A percentile compares a stretch with the other conserved stretches of the same genome.
Conservation (phyloP, 1,140 invertebrate species). For the Ips nitidus region DNA sequence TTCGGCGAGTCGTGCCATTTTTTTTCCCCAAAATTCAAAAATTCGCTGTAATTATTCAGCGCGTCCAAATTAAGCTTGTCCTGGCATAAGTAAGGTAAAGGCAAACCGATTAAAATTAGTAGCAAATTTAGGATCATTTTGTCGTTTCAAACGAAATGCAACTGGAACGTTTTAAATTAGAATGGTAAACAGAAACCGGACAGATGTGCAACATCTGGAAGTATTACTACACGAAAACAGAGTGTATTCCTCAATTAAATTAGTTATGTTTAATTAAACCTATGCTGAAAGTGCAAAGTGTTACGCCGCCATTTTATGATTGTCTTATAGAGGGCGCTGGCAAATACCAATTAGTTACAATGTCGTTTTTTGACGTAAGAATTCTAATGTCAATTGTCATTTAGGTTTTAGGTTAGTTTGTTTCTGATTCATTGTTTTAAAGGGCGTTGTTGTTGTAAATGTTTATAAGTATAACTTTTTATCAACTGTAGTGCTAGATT, state of each 20-base stretch:
- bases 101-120: constrained; percentile 6
- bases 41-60: constrained; percentile 46
- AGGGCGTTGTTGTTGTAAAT: too few relatives aligned
- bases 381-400: too few relatives aligned
- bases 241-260: neutral
- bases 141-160: constrained; percentile 23
- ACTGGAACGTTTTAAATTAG: constrained; percentile 14
- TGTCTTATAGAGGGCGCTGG: too few relatives aligned
- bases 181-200: constrained; percentile 1
- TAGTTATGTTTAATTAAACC: too few relatives aligned
- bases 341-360: too few relatives aligned
- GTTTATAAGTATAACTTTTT: too few relatives aligned
- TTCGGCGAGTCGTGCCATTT: constrained; percentile 38
- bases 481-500: too few relatives aligned
- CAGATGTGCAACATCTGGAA: constrained; percentile 26
- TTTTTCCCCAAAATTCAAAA: constrained; percentile 49
- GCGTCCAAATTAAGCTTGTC: constrained; percentile 34
- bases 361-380: too few relatives aligned
- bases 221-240: neutral
- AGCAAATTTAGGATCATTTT: constrained; percentile 11
- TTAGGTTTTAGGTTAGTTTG: too few relatives aligned
- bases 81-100: neutral
- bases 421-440: too few relatives aligned
- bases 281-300: too few relatives aligned
- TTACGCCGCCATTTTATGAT: too few relatives aligned